Conservation (phyloP, 1,140 invertebrate genomes). For the Hycleus cichorii region DNA sequence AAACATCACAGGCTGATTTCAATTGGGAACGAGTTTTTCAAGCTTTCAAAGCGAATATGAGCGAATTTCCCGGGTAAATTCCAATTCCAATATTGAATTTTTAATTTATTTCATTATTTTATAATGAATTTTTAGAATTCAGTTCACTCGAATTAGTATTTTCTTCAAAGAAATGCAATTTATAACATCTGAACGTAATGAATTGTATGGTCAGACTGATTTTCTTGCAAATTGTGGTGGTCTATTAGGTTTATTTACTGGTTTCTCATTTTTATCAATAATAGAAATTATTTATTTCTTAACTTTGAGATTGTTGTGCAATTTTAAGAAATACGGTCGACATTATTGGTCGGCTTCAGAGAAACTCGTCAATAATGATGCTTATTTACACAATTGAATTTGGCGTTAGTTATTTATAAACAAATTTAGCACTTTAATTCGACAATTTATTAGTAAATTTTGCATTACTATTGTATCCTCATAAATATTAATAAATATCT, state of each 20-base stretch:
- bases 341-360: constrained; percentile 29
- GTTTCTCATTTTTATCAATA: constrained; percentile 56
- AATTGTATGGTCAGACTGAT: constrained; percentile 55
- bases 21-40: constrained; percentile 33
- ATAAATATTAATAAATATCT: too few relatives aligned
- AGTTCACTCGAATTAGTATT: constrained; percentile 43
- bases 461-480: too few relatives aligned
- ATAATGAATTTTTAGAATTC: constrained; percentile 32
- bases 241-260: constrained; percentile 56
- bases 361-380: constrained; percentile 28
- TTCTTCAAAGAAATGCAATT: constrained; percentile 57
- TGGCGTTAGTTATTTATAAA: background rate
- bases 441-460: too few relatives aligned
- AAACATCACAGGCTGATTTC: constrained; percentile 59
- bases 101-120: too few relatives aligned
- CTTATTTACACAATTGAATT: constrained; percentile 20
- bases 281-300: constrained; percentile 57
- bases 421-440: background rate
- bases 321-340: constrained; percentile 26
- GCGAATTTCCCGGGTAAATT: constrained; percentile 38
- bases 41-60: constrained; percentile 31
- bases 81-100: background rate
- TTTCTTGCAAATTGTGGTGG: constrained; percentile 61
- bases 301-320: constrained; percentile 44
- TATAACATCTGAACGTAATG: constrained; percentile 52